phyloP scores from a whole-genome alignment of 2,113 vertebrate genomes.

The Oxyura jamaicensis region DNA sequence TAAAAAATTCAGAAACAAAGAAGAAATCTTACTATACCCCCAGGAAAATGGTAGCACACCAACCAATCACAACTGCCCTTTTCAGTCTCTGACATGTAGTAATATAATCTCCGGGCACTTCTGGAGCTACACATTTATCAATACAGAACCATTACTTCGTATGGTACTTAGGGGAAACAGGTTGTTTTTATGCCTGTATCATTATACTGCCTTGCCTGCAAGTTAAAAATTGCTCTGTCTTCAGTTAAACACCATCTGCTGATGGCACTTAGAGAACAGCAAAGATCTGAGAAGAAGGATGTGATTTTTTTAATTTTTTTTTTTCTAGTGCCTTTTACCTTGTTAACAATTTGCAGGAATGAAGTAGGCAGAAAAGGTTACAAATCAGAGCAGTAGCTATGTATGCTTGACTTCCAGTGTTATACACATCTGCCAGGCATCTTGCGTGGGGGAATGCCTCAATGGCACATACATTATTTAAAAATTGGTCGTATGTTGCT shows the following conservation, averaged over 20 bases:
- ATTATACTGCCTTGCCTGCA: neutral
- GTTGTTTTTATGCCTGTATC: neutral
- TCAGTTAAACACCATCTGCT: conserved; percentile 2
- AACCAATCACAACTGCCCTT: neutral
- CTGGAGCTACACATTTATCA: neutral
- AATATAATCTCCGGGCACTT: neutral
- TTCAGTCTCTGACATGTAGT: rapidly evolving
- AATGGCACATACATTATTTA: neutral
- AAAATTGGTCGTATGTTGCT: neutral
- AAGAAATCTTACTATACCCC: neutral
- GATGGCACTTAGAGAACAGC: neutral
- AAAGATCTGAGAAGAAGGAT: neutral
- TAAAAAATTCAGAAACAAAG: neutral
- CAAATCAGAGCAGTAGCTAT: neutral
- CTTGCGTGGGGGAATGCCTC: neutral
- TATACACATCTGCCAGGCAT: neutral
- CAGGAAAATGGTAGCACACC: neutral
- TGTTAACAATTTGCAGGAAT: neutral
- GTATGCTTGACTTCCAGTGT: neutral
- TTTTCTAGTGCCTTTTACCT: neutral
- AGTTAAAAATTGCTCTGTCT: neutral
- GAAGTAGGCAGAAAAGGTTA: neutral
- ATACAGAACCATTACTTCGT: neutral
- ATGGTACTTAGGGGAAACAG: neutral
- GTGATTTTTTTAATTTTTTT: neutral